Conservation (phyloP, 2,113 vertebrate species). For the Heterochromis multidens region DNA sequence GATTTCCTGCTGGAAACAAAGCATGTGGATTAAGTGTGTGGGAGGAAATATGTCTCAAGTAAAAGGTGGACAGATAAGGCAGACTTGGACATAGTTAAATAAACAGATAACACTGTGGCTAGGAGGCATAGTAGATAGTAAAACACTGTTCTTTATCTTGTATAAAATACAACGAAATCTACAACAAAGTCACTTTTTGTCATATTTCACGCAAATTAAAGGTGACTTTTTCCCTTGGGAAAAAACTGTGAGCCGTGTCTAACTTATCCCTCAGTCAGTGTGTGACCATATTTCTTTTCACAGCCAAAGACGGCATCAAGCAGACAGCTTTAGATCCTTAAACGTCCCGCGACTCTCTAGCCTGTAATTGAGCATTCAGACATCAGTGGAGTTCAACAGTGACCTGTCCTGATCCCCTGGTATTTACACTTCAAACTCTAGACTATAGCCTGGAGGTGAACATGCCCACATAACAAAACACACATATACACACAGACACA, state of each 20-base stretch:
- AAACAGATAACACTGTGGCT: background rate
- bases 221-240: background rate
- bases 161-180: background rate
- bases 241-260: background rate
- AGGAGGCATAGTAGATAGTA: background rate
- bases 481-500: background rate
- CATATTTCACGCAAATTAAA: background rate
- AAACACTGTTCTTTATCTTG: background rate
- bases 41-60: background rate
- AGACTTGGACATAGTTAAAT: background rate
- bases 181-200: background rate
- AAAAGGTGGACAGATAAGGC: background rate
- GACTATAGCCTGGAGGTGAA: slow-evolving; percentile 22
- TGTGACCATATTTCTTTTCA: background rate
- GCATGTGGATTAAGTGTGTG: background rate
- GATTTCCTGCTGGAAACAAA: slow-evolving; percentile 33
- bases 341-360: background rate
- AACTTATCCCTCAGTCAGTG: background rate
- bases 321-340: background rate
- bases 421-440: slow-evolving; percentile 52
- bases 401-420: slow-evolving; percentile 29
- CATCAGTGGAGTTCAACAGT: slow-evolving; percentile 43
- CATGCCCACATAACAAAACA: background rate
- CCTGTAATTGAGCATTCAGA: slow-evolving; percentile 55
- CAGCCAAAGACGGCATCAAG: background rate